Evolutionary conservation across 2,888 invertebrate genomes (phyloP).

Genomic region (Baronia brevicornis): DNA sequence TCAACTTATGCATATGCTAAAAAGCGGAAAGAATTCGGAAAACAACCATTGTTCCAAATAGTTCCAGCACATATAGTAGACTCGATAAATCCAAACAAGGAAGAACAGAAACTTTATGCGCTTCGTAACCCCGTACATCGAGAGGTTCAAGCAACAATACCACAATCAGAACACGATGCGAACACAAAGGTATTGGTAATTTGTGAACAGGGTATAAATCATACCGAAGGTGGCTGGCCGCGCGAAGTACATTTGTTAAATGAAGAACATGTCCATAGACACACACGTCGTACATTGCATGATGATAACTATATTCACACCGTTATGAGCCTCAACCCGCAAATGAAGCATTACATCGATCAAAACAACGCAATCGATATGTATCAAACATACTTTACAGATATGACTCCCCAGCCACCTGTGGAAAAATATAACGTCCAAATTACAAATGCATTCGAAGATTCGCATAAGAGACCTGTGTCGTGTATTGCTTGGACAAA

Average conservation of each 20-base stretch:
- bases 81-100: conserved; percentile 51
- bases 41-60: conserved; percentile 61
- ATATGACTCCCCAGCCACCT: conserved; percentile 63
- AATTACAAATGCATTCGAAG: conserved; percentile 81
- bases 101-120: conserved; percentile 55
- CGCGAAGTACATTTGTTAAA: conserved; percentile 80
- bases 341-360: conserved; percentile 79
- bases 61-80: conserved; percentile 55
- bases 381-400: conserved; percentile 83
- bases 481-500: conserved; percentile 83
- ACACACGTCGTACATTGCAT: conserved; percentile 85
- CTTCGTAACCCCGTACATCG: conserved; percentile 70
- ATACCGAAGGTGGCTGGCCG: conserved; percentile 91
- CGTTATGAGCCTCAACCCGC: conserved; percentile 71
- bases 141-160: conserved; percentile 59
- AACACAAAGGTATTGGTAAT: conserved; percentile 78
- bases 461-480: conserved; percentile 65
- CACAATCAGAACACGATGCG: conserved; percentile 66
- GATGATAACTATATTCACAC: conserved; percentile 84
- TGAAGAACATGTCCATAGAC: conserved; percentile 82
- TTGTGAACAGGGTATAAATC: conserved; percentile 79
- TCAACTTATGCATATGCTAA: conserved; percentile 65
- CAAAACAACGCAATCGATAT: conserved; percentile 89
- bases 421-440: conserved; percentile 74
- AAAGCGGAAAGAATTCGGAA: conserved; percentile 64